phyloP scores from a whole-genome alignment of 2,797 vertebrate species.

The Geotrypetes seraphini region DNA sequence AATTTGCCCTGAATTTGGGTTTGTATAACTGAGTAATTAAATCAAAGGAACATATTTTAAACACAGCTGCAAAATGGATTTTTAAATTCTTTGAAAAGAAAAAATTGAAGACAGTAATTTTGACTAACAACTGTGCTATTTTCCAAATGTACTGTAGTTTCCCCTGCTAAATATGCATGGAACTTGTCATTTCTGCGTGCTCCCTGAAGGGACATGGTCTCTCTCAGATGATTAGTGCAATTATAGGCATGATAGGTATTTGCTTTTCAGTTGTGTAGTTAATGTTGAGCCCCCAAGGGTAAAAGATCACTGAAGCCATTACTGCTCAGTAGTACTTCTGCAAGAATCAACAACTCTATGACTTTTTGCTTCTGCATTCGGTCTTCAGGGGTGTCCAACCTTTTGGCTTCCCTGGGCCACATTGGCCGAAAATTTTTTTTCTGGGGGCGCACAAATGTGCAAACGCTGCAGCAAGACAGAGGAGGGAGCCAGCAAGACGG shows the following conservation, averaged over 20 bases:
- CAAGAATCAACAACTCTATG: conserved; percentile 22
- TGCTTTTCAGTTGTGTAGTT: conserved; percentile 41
- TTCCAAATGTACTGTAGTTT: conserved; percentile 8
- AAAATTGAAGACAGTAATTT: conserved; percentile 17
- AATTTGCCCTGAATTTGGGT: too few relatives aligned
- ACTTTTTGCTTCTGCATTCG: conserved; percentile 28
- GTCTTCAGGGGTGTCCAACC: too few relatives aligned
- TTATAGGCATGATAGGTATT: conserved; percentile 31
- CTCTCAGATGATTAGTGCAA: conserved; percentile 39
- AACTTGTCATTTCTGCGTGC: conserved; percentile 26
- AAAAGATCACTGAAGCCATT: conserved; percentile 34
- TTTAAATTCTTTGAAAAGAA: too few relatives aligned
- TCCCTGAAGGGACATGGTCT: conserved; percentile 39
- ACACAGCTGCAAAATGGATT: too few relatives aligned
- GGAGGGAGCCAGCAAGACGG: too few relatives aligned
- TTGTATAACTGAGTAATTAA: too few relatives aligned
- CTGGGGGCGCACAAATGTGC: too few relatives aligned
- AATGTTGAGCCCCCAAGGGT: conserved; percentile 39
- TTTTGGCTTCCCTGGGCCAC: too few relatives aligned
- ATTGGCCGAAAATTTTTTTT: too few relatives aligned
- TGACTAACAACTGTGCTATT: not conserved
- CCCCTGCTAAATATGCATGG: conserved; percentile 28
- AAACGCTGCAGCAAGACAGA: too few relatives aligned
- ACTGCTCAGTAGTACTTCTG: conserved; percentile 17
- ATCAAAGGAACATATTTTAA: too few relatives aligned